Base-by-base conservation (phyloP, 2,113 vertebrate species). In the Tyto alba region DNA sequence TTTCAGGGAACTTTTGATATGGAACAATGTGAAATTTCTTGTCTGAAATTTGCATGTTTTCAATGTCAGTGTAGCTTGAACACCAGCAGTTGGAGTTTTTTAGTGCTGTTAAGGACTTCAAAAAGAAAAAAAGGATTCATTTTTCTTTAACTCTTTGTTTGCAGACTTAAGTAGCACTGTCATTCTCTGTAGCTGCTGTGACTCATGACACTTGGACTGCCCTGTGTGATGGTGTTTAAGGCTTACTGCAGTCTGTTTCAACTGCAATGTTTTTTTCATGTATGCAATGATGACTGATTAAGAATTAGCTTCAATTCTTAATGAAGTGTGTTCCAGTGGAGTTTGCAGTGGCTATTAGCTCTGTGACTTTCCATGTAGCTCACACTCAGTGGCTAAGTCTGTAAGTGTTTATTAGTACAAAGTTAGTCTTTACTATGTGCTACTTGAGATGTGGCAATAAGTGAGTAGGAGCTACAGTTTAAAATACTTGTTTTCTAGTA, bases 271-370 rank as follows among this genome's bases (percentile, higher is more conserved):
- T 17, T 40, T 50, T 43, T 21, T 55, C 27, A 14, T 20, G 9
- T 34, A 1, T 71, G 55, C 17, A 50, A 1, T 57, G 55, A 52
- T 26, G 23, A n/a, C 57, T 68, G 21, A 63, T 16, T 13, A 56
- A 53, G 47, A 72, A 26, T 23, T 30, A 18, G 13, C 41, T 67
- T 50, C 73, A 85, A 0, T 69, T 84, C 53, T 43, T 34, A 6
- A 13, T 38, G 27, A 4, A 2, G 4, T n/a, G 40, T 26, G 26
- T 18, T 36, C 38, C 38, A 3, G 0, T 50, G 53, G 22, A 10
- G n/a, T 52, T 47, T 62, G 62, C 74, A 76, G 66, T 2, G 6
- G 53, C 53, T 62, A 0, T 21, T 52, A 6, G 20, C 53, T 87
- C 67, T 29, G 23, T 56, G 7, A 16, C 72, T 86, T 59, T 18